phyloP scores from a whole-genome alignment of 2,797 vertebrate genomes.

The Distichodus sexfasciatus region DNA sequence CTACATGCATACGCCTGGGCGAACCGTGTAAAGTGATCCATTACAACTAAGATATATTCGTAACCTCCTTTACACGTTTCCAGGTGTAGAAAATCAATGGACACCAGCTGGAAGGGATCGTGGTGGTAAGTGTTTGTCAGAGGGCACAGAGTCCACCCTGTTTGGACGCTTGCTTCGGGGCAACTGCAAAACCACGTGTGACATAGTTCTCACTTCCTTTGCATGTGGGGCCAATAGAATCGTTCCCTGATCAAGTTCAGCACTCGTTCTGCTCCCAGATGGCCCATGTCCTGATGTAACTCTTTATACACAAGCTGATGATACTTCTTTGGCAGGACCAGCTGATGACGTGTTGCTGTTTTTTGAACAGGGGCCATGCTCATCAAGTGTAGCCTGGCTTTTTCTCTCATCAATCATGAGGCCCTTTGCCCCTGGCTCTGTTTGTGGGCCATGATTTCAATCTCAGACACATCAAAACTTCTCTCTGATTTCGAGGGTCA shows the following conservation, averaged over 20 bases:
- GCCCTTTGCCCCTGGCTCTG: background rate
- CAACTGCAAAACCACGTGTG: background rate
- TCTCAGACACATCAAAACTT: no score
- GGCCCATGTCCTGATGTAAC: background rate
- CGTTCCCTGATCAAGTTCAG: background rate
- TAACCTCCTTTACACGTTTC: slow-evolving; percentile 31
- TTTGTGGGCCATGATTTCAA: no score
- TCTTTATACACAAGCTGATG: background rate
- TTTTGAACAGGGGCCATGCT: background rate
- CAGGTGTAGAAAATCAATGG: slow-evolving; percentile 3
- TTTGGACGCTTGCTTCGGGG: slow-evolving; percentile 22
- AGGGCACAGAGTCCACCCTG: background rate
- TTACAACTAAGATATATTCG: slow-evolving; percentile 28
- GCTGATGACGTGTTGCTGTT: background rate
- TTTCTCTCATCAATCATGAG: background rate
- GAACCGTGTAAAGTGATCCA: slow-evolving; percentile 38
- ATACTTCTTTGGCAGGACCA: background rate
- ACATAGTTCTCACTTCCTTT: background rate
- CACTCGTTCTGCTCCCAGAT: background rate
- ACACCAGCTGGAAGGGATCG: slow-evolving; percentile 2
- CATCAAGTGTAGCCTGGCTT: background rate
- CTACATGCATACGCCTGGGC: slow-evolving; percentile 29
- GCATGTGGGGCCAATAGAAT: background rate
- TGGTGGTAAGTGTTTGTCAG: background rate
- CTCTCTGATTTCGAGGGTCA: no score